These are phyloP conservation scores for Halesus radiatus DNA, from an alignment of 1,140 invertebrate species.

Conservation along the genomic window DNA sequence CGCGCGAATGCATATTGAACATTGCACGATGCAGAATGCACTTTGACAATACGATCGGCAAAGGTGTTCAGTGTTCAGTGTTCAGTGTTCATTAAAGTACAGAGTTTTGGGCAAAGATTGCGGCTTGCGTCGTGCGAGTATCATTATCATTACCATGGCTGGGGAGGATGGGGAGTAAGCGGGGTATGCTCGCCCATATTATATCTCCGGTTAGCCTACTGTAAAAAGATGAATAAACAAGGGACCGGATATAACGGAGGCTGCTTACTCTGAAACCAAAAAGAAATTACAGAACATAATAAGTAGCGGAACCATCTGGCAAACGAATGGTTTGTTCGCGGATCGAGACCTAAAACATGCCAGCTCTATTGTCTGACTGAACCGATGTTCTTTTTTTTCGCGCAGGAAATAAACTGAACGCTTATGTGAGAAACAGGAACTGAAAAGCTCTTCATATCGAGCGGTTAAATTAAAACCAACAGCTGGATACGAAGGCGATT, in stretches of 20 bases:
- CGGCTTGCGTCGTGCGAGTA: no score
- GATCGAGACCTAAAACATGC: slow-evolving; percentile 53
- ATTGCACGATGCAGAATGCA: no score
- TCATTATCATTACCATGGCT: no score
- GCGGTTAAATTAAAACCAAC: slow-evolving; percentile 13
- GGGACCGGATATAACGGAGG: slow-evolving; percentile 53
- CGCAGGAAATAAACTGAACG: slow-evolving; percentile 52
- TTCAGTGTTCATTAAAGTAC: no score
- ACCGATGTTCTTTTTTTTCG: slow-evolving; percentile 48
- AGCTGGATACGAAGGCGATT: neutral
- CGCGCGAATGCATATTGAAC: no score
- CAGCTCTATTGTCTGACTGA: slow-evolving; percentile 22
- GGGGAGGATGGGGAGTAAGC: neutral
- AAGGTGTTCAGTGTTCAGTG: no score
- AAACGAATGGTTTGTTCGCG: slow-evolving; percentile 47
- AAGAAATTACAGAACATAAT: slow-evolving; percentile 50
- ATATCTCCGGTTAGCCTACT: neutral
- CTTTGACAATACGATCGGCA: no score
- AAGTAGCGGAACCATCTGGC: slow-evolving; percentile 57
- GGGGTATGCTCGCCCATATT: neutral
- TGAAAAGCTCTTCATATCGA: slow-evolving; percentile 6
- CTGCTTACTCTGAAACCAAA: slow-evolving; percentile 1
- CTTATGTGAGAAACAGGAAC: slow-evolving; percentile 54
- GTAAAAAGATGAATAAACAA: slow-evolving; percentile 40
- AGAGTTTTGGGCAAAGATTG: no score